Evolutionary conservation across 1,140 invertebrate species (phyloP).

Genomic region (Tetramorium parvispinum): DNA sequence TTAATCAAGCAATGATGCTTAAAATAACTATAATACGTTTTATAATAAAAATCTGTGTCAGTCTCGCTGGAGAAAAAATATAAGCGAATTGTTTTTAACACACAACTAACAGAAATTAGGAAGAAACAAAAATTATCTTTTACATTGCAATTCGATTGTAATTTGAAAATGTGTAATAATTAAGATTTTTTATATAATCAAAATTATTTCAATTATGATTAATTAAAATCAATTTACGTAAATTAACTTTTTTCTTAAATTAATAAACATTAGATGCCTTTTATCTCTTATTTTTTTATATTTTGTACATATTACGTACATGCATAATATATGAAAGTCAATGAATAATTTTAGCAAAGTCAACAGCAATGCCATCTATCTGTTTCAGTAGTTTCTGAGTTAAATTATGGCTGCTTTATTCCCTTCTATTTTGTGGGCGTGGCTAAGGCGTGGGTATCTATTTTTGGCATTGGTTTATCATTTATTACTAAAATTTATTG

Average conservation of each 20-base stretch:
- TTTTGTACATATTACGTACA: not conserved
- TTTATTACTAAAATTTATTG: not conserved
- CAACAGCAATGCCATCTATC: constrained; percentile 82
- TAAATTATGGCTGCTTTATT: constrained; percentile 84
- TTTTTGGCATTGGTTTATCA: constrained; percentile 48
- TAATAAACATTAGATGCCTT: not conserved
- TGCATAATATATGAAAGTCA: not conserved
- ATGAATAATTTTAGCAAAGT: constrained; percentile 10
- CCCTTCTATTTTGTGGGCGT: constrained; percentile 74
- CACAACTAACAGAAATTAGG: no score
- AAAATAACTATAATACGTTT: constrained; percentile 1
- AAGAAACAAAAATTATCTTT: not conserved
- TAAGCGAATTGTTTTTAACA: not conserved
- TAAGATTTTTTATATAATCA: not conserved
- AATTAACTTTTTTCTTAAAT: not conserved
- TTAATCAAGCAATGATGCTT: not conserved
- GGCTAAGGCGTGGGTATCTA: constrained; percentile 72
- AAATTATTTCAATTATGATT: not conserved
- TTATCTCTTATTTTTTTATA: not conserved
- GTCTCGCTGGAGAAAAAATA: not conserved
- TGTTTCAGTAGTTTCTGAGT: constrained; percentile 78
- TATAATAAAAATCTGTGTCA: not conserved
- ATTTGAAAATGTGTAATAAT: not conserved
- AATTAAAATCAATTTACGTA: not conserved
- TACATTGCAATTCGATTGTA: not conserved